These are phyloP conservation scores for Theonella swinhoei DNA, from an alignment of 37 sponge, comb jelly and placozoan species.

Conservation along the genomic window DNA sequence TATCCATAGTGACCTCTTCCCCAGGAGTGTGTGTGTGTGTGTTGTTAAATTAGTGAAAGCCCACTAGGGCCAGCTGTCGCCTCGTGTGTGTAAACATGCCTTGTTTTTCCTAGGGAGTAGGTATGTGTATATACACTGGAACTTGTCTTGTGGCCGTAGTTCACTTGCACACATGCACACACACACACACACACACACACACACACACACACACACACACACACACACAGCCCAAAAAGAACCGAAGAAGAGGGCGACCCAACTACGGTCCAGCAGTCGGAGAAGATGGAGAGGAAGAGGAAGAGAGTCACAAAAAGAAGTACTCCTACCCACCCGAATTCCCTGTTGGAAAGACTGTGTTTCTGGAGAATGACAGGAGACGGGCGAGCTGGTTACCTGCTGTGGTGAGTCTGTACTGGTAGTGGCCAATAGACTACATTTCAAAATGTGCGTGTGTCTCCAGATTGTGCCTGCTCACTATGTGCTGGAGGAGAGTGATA, in stretches of 20 bases:
- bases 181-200: no score
- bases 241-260: background rate
- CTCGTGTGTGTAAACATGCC: no score
- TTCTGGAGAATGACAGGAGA: conserved; percentile 73
- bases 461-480: conserved; percentile 69
- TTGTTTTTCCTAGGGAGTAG: no score
- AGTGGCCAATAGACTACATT: background rate
- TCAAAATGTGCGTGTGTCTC: background rate
- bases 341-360: conserved; percentile 73
- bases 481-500: conserved; percentile 64
- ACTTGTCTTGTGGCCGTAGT: no score
- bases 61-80: no score
- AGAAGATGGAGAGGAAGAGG: conserved; percentile 12
- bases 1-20: no score
- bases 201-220: no score
- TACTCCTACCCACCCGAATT: conserved; percentile 41
- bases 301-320: conserved; percentile 18
- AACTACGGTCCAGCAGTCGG: background rate
- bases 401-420: conserved; percentile 29
- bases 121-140: no score
- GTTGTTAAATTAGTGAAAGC: no score
- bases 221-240: background rate
- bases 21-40: no score
- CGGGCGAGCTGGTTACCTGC: conserved; percentile 75
- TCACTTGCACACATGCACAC: no score